These are phyloP conservation scores for Calidris pygmaea DNA, from an alignment of 2,113 vertebrate genomes.

Conservation along the genomic window DNA sequence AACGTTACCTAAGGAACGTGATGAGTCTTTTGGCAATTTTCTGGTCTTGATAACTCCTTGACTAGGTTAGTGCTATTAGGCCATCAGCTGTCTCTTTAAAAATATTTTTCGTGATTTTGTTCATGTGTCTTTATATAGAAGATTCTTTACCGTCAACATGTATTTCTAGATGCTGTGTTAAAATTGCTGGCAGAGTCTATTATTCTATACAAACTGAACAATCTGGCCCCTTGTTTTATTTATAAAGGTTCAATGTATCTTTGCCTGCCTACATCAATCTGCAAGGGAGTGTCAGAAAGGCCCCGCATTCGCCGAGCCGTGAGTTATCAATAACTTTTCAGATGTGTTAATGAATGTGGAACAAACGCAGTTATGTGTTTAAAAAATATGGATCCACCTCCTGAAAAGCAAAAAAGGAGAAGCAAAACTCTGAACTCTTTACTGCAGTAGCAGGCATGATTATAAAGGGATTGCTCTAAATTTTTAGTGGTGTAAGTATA, in stretches of 20 bases:
- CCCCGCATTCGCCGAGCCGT: conserved; percentile 88
- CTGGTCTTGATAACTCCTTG: not conserved
- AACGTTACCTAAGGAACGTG: not conserved
- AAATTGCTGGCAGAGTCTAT: conserved; percentile 84
- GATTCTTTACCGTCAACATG: conserved; percentile 77
- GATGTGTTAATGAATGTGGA: conserved; percentile 88
- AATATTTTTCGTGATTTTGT: conserved; percentile 64
- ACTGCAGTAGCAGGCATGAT: conserved; percentile 76
- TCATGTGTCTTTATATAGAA: conserved; percentile 75
- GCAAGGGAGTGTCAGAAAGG: conserved; percentile 89
- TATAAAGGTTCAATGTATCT: conserved; percentile 91
- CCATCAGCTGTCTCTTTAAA: not conserved
- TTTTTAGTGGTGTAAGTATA: conserved; percentile 53
- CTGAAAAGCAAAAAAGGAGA: not conserved
- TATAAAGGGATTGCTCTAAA: conserved; percentile 66
- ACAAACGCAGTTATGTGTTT: conserved; percentile 79
- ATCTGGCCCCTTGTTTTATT: conserved; percentile 91
- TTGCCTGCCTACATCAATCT: conserved; percentile 89
- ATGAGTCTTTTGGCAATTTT: not conserved
- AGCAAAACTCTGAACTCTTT: conserved; percentile 27
- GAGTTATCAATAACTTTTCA: conserved; percentile 88
- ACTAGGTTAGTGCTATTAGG: conserved; percentile 26
- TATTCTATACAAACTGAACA: conserved; percentile 88
- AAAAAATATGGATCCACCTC: conserved; percentile 60
- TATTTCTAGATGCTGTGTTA: conserved; percentile 84